phyloP scores from a whole-genome alignment of 2,888 invertebrate genomes.

The Odontothrips loti region DNA sequence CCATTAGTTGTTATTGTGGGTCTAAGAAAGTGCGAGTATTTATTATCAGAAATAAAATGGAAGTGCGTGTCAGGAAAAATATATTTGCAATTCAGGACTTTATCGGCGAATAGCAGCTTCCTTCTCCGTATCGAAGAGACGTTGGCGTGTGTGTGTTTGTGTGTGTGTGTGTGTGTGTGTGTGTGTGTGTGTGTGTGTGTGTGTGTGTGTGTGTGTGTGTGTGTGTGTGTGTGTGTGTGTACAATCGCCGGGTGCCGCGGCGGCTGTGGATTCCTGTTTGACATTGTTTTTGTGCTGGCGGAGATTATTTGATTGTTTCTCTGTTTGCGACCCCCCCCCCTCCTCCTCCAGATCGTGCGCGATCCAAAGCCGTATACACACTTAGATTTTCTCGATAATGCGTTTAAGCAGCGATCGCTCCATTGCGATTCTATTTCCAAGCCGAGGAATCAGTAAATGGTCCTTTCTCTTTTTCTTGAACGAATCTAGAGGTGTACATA shows the following conservation, averaged over 20 bases:
- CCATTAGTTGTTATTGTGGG: no score
- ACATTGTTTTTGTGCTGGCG: conserved; percentile 11
- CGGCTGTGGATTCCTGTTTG: not conserved
- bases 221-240: no score
- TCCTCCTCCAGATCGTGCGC: not conserved
- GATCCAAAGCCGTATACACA: not conserved
- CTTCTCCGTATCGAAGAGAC: not conserved
- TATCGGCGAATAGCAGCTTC: not conserved
- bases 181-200: no score
- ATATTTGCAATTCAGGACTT: not conserved
- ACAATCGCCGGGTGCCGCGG: not conserved
- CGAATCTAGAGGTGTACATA: no score
- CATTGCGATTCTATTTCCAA: no score
- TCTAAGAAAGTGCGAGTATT: no score
- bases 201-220: no score
- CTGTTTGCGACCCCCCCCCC: not conserved
- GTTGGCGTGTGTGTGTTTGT: not conserved
- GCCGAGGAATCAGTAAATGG: no score
- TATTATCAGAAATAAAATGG: not conserved
- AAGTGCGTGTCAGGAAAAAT: not conserved
- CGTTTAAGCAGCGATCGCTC: no score
- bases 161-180: no score
- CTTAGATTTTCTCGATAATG: conserved; percentile 12
- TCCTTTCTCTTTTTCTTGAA: no score
- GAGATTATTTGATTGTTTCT: conserved; percentile 19